Percentiles rank a stretch among this genome's conserved stretches.
Conservation (phyloP, 2,113 vertebrate genomes). For the Ochotona curzoniae region DNA sequence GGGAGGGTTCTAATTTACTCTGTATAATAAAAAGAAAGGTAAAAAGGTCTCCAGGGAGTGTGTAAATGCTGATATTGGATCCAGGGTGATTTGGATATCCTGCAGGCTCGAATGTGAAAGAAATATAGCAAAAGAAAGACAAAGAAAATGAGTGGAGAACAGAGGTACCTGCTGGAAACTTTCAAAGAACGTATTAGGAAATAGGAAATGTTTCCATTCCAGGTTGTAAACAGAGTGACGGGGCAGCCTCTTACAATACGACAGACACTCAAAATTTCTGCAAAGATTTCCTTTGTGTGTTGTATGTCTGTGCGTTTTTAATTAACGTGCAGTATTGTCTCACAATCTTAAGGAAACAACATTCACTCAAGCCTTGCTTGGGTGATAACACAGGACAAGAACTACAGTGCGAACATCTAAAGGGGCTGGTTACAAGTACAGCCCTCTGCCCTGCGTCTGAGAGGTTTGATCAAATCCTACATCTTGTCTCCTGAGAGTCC, state of each 20-base stretch:
- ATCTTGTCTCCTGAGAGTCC: background rate
- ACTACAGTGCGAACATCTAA: background rate
- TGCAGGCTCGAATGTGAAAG: background rate
- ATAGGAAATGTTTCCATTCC: background rate
- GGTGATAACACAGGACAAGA: background rate
- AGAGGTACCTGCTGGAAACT: fast-evolving
- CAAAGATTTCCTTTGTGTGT: background rate
- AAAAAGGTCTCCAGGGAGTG: background rate
- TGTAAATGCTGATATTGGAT: background rate
- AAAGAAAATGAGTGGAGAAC: background rate
- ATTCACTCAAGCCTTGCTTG: slow-evolving; percentile 18
- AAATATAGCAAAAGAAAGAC: background rate
- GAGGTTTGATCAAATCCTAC: background rate
- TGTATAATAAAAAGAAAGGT: background rate
- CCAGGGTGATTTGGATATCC: background rate
- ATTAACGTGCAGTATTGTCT: slow-evolving; percentile 23
- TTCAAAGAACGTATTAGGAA: background rate
- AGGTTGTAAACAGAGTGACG: too few species aligned
- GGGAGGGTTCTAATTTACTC: background rate
- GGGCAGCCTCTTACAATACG: background rate
- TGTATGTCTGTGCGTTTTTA: background rate
- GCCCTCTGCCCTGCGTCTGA: background rate
- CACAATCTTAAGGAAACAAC: background rate
- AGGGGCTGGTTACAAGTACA: background rate
- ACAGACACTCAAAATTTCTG: background rate